Evolutionary conservation across 2,797 vertebrate species (phyloP).

Genomic region (Mus spretus): DNA sequence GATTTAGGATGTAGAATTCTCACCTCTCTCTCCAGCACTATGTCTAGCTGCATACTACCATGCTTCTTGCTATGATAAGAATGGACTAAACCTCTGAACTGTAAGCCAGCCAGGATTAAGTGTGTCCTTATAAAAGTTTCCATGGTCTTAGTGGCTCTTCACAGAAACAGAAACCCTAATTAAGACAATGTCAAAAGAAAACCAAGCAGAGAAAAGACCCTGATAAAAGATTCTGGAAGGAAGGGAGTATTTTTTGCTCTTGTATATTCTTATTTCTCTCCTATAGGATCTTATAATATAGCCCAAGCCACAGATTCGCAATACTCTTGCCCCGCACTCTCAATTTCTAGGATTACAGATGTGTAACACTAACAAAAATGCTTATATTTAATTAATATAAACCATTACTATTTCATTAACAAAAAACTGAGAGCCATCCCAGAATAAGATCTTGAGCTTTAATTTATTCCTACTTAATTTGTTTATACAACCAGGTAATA

Average conservation of each 20-base stretch:
- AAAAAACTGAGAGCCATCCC: neutral
- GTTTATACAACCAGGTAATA: neutral
- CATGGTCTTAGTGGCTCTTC: neutral
- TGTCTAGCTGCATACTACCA: neutral
- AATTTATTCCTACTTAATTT: neutral
- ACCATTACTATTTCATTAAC: neutral
- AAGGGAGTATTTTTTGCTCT: neutral
- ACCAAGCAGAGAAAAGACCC: neutral
- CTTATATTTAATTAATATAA: conserved; percentile 42
- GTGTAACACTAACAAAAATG: neutral
- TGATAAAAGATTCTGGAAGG: neutral
- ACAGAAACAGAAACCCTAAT: neutral
- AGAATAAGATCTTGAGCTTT: neutral
- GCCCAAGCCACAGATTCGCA: neutral
- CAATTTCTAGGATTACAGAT: neutral
- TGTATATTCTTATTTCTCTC: neutral
- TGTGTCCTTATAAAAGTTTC: no score
- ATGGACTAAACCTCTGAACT: neutral
- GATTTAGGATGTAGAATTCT: neutral
- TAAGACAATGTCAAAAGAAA: neutral
- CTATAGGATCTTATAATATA: neutral
- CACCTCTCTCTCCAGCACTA: neutral
- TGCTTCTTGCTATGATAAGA: neutral
- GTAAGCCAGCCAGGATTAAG: neutral
- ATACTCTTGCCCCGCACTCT: neutral